Evolutionary conservation across 2,113 vertebrate species (phyloP), one percentile per base, ranked within the genome.

Genomic region (Cryptotis parvus): DNA sequence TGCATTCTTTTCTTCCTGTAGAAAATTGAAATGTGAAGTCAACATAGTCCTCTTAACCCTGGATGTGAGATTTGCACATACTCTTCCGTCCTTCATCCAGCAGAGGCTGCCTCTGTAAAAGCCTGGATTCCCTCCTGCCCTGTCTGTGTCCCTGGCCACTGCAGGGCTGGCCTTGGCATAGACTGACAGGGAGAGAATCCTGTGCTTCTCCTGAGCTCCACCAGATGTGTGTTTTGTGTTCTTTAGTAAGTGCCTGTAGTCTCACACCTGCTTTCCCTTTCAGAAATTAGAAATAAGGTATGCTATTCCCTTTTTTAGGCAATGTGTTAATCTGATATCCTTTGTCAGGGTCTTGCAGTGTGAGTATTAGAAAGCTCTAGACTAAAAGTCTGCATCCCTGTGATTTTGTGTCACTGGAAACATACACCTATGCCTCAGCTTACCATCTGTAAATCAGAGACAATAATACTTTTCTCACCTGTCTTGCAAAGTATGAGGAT

Each of bases 31-130:
- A 79, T 9, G 3, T 10, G 15, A 82, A 75, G 31, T 26, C 1
- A 39, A 73, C 1, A 0, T 41, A 29, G 24, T 49, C 45, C 49
- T 72, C 43, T 49, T 3, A n/a, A 14, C 43, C 61, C 0, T 7
- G 29, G 31, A 1, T 33, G 4, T 14, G 35, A 31, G 3, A 26
- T 1, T 5, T 2, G 1, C 10, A 35, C 0, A 0, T 3, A 5
- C 69, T 63, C 35, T 3, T n/a, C 10, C 55, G 4, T 39, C 11
- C 52, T 63, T 49, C 3, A 20, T 2, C 3, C 1, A 18, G n/a
- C 3, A 0, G 0, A 15, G 49, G 22, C 24, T n/a, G n/a, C n/a
- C n/a, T n/a, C n/a, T n/a, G n/a, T n/a, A n/a, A n/a, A n/a, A n/a
- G n/a, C n/a, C n/a, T n/a, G n/a, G n/a, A n/a, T n/a, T 65, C 31